Conservation (phyloP, 2,888 invertebrate genomes). For the Cosmia trapezina region DNA sequence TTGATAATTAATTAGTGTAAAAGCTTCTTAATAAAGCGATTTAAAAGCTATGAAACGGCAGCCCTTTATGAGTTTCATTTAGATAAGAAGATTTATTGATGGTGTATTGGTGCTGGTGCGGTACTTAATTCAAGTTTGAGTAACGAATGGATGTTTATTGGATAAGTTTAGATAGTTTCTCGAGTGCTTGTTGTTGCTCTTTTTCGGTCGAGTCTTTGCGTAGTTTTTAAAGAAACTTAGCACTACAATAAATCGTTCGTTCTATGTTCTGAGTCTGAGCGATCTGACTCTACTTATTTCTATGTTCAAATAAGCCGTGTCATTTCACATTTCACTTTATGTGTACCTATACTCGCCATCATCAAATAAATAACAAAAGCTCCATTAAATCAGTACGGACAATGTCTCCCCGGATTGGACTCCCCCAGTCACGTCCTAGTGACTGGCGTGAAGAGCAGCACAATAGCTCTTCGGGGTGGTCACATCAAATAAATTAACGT, state of each 20-base stretch:
- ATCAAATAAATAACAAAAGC: constrained; percentile 75
- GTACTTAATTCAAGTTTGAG: constrained; percentile 55
- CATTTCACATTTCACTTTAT: constrained; percentile 9
- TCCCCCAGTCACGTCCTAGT: constrained; percentile 80
- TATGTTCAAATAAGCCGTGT: constrained; percentile 19
- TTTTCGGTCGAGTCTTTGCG: neutral
- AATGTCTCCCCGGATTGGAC: constrained; percentile 75
- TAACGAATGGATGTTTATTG: constrained; percentile 58
- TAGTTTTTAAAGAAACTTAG: neutral
- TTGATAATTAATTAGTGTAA: constrained; percentile 81
- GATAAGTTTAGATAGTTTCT: constrained; percentile 47
- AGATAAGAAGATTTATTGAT: constrained; percentile 77
- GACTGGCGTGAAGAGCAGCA: constrained; percentile 84
- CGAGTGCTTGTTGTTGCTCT: constrained; percentile 32
- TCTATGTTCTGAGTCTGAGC: neutral
- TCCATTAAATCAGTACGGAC: constrained; percentile 78
- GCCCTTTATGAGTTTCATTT: constrained; percentile 78
- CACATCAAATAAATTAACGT: constrained; percentile 81
- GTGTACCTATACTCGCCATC: constrained; percentile 23
- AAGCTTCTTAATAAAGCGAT: constrained; percentile 81
- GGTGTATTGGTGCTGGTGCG: constrained; percentile 42
- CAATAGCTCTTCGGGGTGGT: constrained; percentile 83
- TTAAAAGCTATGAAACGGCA: constrained; percentile 78
- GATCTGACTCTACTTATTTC: neutral
- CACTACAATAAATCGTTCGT: neutral